A percentile compares a stretch with the other conserved stretches of the same genome.
Conservation (phyloP, 1,140 invertebrate species). For the Aphidius gifuensis region DNA sequence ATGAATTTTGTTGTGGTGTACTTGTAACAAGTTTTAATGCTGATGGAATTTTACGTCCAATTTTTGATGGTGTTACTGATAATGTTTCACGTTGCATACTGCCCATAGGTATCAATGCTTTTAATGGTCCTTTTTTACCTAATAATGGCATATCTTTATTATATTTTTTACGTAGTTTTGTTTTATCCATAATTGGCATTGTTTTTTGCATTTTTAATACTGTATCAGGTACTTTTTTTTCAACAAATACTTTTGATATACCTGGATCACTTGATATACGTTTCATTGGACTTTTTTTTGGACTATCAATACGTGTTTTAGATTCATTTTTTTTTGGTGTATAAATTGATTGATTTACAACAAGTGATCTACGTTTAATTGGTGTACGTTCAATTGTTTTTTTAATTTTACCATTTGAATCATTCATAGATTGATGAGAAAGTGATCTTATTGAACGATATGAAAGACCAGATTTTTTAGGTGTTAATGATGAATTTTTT, state of each 20-base stretch:
- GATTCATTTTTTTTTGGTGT: too few species aligned
- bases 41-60: conserved; percentile 27
- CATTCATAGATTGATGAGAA: background rate
- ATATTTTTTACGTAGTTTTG: conserved; percentile 40
- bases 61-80: conserved; percentile 19
- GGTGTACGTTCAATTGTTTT: background rate
- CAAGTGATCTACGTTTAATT: background rate
- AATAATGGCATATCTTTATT: conserved; percentile 22
- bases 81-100: conserved; percentile 39
- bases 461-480: background rate
- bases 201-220: conserved; percentile 26
- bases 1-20: conserved; percentile 35
- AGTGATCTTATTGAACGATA: background rate
- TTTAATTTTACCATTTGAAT: background rate
- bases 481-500: background rate
- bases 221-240: conserved; percentile 8
- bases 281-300: background rate
- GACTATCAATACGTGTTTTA: background rate
- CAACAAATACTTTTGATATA: conserved; percentile 12
- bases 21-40: conserved; percentile 35
- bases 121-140: conserved; percentile 47
- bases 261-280: conserved; percentile 30
- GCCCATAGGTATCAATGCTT: conserved; percentile 45
- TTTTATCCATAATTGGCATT: conserved; percentile 34
- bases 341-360: background rate